Evolutionary conservation across 2,888 invertebrate genomes (phyloP).

Genomic region (Syrista parreyssii): DNA sequence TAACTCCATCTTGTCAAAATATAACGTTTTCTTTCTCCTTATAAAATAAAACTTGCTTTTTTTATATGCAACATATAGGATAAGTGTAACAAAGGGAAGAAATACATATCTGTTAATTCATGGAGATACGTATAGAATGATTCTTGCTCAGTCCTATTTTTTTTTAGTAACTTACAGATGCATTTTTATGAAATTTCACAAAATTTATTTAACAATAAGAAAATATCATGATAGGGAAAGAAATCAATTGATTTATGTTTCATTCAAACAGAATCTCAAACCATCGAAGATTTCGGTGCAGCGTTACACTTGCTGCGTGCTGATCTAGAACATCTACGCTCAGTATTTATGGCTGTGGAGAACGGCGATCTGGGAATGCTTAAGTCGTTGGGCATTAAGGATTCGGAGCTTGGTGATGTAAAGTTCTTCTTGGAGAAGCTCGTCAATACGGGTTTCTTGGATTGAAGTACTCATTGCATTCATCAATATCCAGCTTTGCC

Average conservation of each 20-base stretch:
- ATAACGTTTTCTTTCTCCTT: too few relatives aligned
- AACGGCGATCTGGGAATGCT: slow-evolving; percentile 95
- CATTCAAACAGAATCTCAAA: slow-evolving; percentile 83
- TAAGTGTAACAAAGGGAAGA: too few relatives aligned
- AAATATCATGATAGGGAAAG: neutral
- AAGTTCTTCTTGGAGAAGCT: slow-evolving; percentile 96
- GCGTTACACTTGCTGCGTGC: slow-evolving; percentile 86
- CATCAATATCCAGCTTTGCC: neutral
- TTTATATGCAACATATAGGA: too few relatives aligned
- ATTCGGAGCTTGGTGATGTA: slow-evolving; percentile 93
- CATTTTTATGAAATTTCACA: too few relatives aligned
- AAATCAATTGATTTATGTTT: neutral
- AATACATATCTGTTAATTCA: too few relatives aligned
- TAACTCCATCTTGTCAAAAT: too few relatives aligned
- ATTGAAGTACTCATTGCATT: slow-evolving; percentile 71
- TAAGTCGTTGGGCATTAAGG: slow-evolving; percentile 93
- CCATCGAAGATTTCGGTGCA: slow-evolving; percentile 94
- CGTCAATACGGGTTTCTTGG: slow-evolving; percentile 95
- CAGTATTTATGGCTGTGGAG: slow-evolving; percentile 95
- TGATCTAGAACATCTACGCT: slow-evolving; percentile 91
- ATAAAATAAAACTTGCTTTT: too few relatives aligned
- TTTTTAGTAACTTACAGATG: too few relatives aligned
- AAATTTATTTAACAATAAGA: too few relatives aligned
- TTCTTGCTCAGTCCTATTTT: too few relatives aligned
- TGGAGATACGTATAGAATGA: too few relatives aligned